Conservation (phyloP, 2,888 invertebrate genomes). For the Frankliniella intonsa region DNA sequence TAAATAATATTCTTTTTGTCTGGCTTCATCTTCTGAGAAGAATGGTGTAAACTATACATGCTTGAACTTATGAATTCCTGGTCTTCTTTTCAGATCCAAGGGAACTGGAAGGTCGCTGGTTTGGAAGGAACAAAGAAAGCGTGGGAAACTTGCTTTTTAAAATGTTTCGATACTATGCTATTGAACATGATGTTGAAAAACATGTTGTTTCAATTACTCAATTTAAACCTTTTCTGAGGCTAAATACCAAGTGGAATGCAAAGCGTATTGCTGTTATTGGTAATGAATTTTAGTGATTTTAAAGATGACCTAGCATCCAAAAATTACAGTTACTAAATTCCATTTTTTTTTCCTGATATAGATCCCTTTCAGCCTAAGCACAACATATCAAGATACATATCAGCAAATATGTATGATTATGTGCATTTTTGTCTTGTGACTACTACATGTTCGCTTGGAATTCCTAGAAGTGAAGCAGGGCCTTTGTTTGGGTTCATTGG, state of each 20-base stretch:
- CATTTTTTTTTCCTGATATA: slow-evolving; percentile 38
- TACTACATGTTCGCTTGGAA: slow-evolving; percentile 49
- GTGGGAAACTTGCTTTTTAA: background rate
- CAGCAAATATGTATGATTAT: slow-evolving; percentile 48
- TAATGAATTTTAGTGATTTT: background rate
- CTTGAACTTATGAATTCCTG: background rate
- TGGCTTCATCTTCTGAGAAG: slow-evolving; percentile 40
- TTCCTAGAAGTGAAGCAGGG: slow-evolving; percentile 45
- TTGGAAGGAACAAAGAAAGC: background rate
- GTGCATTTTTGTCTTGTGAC: slow-evolving; percentile 48
- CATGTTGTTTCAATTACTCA: slow-evolving; percentile 3
- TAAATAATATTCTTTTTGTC: slow-evolving; percentile 33
- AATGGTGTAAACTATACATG: slow-evolving; percentile 38
- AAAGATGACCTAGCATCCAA: background rate
- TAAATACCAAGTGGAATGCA: slow-evolving; percentile 25
- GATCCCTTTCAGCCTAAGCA: slow-evolving; percentile 49
- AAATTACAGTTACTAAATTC: too few species aligned
- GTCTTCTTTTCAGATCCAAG: slow-evolving; percentile 14
- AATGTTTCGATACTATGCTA: background rate
- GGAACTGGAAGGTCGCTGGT: slow-evolving; percentile 32
- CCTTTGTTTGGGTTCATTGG: slow-evolving; percentile 42
- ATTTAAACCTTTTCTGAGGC: background rate
- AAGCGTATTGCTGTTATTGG: slow-evolving; percentile 28
- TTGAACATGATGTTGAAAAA: background rate
- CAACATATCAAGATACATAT: slow-evolving; percentile 49